Evolutionary conservation across 2,888 invertebrate species (phyloP).

Genomic region (Lasioglossum oenotherae): DNA sequence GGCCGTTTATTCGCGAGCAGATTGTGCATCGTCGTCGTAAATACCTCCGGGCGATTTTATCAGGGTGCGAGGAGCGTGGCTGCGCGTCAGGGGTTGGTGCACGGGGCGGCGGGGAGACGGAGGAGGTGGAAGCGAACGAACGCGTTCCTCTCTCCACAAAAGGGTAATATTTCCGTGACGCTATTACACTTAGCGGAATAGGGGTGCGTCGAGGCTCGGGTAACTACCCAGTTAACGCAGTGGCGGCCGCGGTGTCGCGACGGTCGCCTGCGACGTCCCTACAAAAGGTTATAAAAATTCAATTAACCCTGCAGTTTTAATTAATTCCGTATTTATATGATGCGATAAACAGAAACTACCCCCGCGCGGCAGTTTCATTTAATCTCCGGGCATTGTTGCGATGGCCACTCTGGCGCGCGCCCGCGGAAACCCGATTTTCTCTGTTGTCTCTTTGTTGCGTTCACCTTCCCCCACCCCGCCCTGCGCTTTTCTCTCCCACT

Average conservation of each 20-base stretch:
- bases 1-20: constrained; percentile 72
- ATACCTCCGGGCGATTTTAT: constrained; percentile 77
- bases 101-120: background rate
- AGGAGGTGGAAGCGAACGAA: background rate
- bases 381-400: constrained; percentile 66
- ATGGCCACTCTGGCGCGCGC: constrained; percentile 17
- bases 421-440: constrained; percentile 47
- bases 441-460: constrained; percentile 33
- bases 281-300: constrained; percentile 80
- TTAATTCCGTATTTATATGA: constrained; percentile 80
- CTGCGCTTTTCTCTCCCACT: no score
- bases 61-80: constrained; percentile 50
- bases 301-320: constrained; percentile 80
- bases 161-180: constrained; percentile 79
- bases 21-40: constrained; percentile 78
- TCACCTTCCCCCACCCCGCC: background rate
- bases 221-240: constrained; percentile 79
- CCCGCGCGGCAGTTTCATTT: constrained; percentile 68
- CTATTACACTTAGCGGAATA: constrained; percentile 80
- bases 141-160: constrained; percentile 73
- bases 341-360: constrained; percentile 77
- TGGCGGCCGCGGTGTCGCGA: constrained; percentile 60
- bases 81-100: background rate
- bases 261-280: constrained; percentile 58
- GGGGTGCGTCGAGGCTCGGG: constrained; percentile 66